Evolutionary conservation across 2,888 invertebrate genomes (phyloP).

Genomic region (Dermolepida albohirtum): DNA sequence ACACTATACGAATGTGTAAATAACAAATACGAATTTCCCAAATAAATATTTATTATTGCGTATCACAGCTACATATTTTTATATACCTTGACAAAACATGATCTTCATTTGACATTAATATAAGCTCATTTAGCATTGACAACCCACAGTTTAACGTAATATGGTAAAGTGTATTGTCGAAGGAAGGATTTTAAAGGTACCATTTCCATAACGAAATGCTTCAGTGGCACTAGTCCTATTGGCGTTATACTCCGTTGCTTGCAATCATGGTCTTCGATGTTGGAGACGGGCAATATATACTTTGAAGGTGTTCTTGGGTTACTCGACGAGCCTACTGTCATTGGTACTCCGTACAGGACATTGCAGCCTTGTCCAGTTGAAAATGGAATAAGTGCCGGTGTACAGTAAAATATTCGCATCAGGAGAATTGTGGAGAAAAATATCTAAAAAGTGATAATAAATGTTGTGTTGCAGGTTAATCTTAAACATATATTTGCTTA

Average conservation of each 20-base stretch:
- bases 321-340: background rate
- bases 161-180: constrained; percentile 14
- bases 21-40: background rate
- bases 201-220: constrained; percentile 23
- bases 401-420: background rate
- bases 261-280: constrained; percentile 5
- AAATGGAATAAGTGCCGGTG: no score
- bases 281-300: constrained; percentile 29
- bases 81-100: background rate
- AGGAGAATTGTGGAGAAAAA: background rate
- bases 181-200: constrained; percentile 23
- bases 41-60: background rate
- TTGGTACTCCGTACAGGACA: constrained; percentile 4
- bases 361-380: background rate
- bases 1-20: no score
- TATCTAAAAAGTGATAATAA: background rate
- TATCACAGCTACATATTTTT: background rate
- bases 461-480: no score
- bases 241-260: background rate
- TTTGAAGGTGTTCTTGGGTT: background rate
- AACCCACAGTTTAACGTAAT: constrained; percentile 22
- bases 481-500: no score
- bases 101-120: background rate
- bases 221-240: constrained; percentile 17
- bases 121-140: constrained; percentile 7